Evolutionary conservation across 2,797 vertebrate species (phyloP), one percentile per base, ranked within the genome.

Genomic region (Betta splendens): DNA sequence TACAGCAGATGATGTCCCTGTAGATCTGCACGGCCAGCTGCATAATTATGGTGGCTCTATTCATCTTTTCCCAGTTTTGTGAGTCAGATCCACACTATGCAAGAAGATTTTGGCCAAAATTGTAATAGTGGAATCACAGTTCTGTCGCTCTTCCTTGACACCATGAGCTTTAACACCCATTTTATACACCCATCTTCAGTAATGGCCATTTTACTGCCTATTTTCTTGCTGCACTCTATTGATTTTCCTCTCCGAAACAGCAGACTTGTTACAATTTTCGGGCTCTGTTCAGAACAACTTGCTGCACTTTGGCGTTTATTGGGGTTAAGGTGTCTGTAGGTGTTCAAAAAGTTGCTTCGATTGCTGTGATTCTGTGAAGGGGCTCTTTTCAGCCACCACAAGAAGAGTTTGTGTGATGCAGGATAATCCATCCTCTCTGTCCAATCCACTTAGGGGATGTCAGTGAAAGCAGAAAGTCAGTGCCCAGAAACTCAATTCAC

Each of bases 401-500:
- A 32, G 15, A 13, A 15, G 32, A 15, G 32, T n/a, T 33, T 35
- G 3, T 35, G n/a, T 15, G 15, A 35, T n/a, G 33, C 35, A n/a
- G 31, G 31, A 33, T 15, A 33, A 33, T 33, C 12, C 15, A 9
- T 25, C 10, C 31, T 5, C 13, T 31, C 12, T 31, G 10, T 3
- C 28, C 28, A 29, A 9, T 33, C 32, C 13, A 12, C 13, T 7
- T 85, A 53, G 11, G 88, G 85, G 50, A 90, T 77, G 64, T 80
- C 85, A 35, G 89, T 89, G 23, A 79, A 91, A 0, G 75, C 54
- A 5, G 87, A 87, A n/a, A n/a, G n/a, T n/a, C n/a, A n/a, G n/a
- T n/a, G n/a, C n/a, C n/a, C n/a, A n/a, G n/a, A n/a, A n/a, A n/a
- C n/a, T n/a, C n/a, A n/a, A n/a, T n/a, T n/a, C n/a, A n/a, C n/a